Conservation (phyloP, 2,797 vertebrate species). For the Alca torda region DNA sequence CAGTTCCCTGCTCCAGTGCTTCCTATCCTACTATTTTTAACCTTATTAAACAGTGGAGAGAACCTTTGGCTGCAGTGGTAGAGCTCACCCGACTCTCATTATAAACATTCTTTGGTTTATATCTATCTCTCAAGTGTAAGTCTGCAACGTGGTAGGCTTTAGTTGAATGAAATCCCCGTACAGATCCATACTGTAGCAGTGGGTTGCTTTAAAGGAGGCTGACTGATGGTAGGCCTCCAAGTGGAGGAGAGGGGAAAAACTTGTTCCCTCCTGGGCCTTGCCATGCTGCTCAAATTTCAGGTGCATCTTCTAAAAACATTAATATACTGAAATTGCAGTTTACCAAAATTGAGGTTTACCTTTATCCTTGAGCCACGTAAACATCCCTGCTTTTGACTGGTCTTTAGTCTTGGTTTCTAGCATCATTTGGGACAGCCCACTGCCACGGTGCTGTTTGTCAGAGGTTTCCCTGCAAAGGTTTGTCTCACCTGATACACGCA, state of each 20-base stretch:
- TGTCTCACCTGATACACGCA: neutral
- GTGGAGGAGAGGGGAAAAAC: neutral
- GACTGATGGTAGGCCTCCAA: neutral
- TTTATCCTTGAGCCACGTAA: neutral
- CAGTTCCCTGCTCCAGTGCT: constrained; percentile 23
- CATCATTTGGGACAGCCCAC: neutral
- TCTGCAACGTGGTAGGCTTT: neutral
- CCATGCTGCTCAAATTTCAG: constrained; percentile 29
- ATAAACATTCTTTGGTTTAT: constrained; percentile 57
- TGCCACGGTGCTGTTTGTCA: neutral
- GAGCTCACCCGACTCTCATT: neutral
- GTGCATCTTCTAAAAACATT: constrained; percentile 55
- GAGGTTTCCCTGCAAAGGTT: neutral
- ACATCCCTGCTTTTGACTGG: neutral
- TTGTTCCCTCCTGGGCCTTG: neutral
- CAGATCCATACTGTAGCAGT: neutral
- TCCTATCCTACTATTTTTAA: constrained; percentile 65
- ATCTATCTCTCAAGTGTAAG: constrained; percentile 51
- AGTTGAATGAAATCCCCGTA: constrained; percentile 9
- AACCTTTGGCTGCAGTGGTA: constrained; percentile 11
- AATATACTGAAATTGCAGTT: neutral
- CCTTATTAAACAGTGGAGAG: constrained; percentile 56
- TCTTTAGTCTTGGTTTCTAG: neutral
- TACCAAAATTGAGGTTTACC: neutral
- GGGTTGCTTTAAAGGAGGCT: neutral